Conservation (phyloP, 2,113 vertebrate genomes). For the Cinclus cinclus region DNA sequence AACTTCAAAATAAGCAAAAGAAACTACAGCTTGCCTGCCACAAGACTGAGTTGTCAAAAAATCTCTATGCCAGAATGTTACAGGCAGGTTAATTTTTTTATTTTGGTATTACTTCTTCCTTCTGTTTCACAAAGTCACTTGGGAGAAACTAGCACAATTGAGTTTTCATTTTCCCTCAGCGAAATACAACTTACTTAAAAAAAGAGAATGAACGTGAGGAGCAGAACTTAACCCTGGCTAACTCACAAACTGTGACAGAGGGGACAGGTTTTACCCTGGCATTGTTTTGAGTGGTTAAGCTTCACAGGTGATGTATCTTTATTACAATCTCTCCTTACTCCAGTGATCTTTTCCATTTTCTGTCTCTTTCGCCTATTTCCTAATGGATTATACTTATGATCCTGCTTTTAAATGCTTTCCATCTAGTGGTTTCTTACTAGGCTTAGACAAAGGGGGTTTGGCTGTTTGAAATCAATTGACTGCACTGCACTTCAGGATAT, state of each 20-base stretch:
- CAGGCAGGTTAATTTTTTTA: slow-evolving; percentile 8
- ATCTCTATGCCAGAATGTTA: not conserved
- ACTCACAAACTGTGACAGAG: not conserved
- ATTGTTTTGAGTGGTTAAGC: not conserved
- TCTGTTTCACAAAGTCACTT: not conserved
- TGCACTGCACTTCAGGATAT: not conserved
- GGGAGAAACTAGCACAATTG: not conserved
- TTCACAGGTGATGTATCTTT: not conserved
- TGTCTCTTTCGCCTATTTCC: not conserved
- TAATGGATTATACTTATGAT: not conserved
- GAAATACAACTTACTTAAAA: not conserved
- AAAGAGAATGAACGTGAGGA: not conserved
- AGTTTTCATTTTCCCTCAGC: not conserved
- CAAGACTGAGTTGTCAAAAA: not conserved
- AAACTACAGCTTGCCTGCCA: slow-evolving; percentile 9
- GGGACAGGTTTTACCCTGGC: not conserved
- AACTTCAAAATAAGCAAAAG: slow-evolving; percentile 7
- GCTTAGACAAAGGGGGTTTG: not conserved
- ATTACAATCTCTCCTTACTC: not conserved
- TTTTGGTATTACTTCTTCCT: slow-evolving; percentile 26
- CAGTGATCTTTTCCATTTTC: not conserved
- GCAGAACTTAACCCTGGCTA: not conserved
- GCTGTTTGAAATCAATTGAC: not conserved
- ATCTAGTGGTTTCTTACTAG: not conserved
- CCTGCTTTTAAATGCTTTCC: not conserved